Conservation (phyloP, 2,113 vertebrate species). For the Oryzias celebensis region DNA sequence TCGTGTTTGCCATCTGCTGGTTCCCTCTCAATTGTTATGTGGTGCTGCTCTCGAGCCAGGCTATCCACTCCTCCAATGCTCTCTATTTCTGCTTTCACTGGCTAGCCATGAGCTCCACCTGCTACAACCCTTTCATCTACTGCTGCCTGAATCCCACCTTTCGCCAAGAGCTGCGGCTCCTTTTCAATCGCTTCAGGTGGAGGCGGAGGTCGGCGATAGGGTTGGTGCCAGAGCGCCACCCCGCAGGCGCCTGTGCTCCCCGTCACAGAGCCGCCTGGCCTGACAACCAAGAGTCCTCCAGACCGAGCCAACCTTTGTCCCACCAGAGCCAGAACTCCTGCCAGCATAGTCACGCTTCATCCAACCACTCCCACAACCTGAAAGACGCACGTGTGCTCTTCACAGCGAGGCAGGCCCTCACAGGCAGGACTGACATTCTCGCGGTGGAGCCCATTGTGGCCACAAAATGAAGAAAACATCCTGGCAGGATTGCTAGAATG, state of each 20-base stretch:
- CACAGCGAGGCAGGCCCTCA: constrained; percentile 69
- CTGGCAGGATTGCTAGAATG: too few species aligned
- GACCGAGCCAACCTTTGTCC: constrained; percentile 24
- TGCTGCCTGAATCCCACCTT: constrained; percentile 94
- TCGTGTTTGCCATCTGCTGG: constrained; percentile 91
- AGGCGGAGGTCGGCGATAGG: constrained; percentile 44
- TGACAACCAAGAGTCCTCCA: constrained; percentile 35
- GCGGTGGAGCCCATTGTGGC: constrained; percentile 84
- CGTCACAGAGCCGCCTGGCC: constrained; percentile 72
- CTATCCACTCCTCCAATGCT: constrained; percentile 85
- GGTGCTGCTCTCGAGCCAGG: constrained; percentile 89
- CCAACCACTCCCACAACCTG: constrained; percentile 46
- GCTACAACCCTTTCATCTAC: constrained; percentile 97
- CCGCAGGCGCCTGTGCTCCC: constrained; percentile 24
- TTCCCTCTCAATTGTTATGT: constrained; percentile 96
- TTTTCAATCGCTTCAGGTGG: constrained; percentile 79
- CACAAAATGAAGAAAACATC: constrained; percentile 64
- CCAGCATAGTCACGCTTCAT: constrained; percentile 43
- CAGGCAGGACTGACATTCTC: constrained; percentile 82
- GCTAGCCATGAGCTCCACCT: constrained; percentile 95
- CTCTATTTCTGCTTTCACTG: constrained; percentile 94
- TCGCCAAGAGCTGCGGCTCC: constrained; percentile 83
- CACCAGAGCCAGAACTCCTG: constrained; percentile 32
- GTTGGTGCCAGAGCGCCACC: constrained; percentile 33
- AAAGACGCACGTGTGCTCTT: constrained; percentile 71